Conservation (phyloP, 2,113 vertebrate genomes). For the Prolemur simus region DNA sequence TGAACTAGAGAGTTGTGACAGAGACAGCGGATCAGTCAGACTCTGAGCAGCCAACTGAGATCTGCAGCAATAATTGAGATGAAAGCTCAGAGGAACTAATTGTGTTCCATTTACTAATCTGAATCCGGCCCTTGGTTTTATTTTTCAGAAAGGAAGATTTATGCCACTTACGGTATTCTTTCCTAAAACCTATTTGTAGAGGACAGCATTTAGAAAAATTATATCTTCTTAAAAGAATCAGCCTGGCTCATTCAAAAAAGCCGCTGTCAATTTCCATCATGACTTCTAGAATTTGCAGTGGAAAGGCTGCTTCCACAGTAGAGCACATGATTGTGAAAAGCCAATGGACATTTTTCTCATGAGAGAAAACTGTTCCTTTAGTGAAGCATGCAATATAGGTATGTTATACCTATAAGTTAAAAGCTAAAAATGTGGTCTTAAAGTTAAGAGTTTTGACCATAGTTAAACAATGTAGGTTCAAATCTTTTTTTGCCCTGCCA, state of each 20-base stretch:
- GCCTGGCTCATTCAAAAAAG: not conserved
- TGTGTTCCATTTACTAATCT: not conserved
- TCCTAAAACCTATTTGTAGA: not conserved
- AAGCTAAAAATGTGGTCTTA: not conserved
- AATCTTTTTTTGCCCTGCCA: not conserved
- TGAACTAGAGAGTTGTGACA: not conserved
- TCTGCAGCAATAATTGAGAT: not conserved
- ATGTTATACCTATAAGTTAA: constrained; percentile 20
- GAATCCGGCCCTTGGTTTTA: constrained; percentile 33
- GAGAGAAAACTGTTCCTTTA: not conserved
- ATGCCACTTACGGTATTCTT: not conserved
- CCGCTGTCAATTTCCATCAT: not conserved
- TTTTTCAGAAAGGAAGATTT: constrained; percentile 42
- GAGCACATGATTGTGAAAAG: not conserved
- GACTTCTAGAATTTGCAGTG: not conserved
- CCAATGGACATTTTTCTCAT: not conserved
- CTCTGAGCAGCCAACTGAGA: not conserved
- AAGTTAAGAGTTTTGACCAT: not conserved
- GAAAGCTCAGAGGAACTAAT: not conserved
- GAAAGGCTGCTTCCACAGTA: not conserved
- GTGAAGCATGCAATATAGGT: not conserved
- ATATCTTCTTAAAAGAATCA: constrained; percentile 15
- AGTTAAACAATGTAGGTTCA: not conserved
- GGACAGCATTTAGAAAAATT: not conserved
- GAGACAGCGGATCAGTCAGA: not conserved